Percentiles rank a stretch among this genome's conserved stretches.
These are phyloP conservation scores for Tokudaia tokunoshimensis DNA, from an alignment of 2,797 vertebrate species.

Conservation along the genomic window DNA sequence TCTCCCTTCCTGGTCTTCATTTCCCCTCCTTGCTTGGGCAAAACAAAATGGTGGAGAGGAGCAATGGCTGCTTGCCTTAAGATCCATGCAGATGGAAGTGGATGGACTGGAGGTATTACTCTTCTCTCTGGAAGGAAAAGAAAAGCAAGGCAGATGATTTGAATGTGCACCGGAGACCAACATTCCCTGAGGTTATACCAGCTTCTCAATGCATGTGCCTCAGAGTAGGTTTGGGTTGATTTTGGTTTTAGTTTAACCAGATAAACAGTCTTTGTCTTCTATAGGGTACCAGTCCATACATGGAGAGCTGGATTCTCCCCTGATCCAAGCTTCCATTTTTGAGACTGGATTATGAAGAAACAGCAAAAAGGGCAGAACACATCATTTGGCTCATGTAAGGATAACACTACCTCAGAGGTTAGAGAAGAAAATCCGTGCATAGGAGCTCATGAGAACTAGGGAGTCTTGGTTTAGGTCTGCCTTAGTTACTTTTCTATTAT, in stretches of 20 bases:
- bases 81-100: background rate
- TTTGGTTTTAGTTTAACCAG: background rate
- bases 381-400: background rate
- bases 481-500: background rate
- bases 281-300: background rate
- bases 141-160: background rate
- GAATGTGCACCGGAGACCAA: background rate
- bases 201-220: background rate
- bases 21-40: background rate
- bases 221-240: background rate
- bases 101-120: background rate
- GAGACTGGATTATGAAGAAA: background rate
- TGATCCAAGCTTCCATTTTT: background rate
- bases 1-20: background rate
- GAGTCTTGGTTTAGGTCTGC: background rate
- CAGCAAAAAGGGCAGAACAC: background rate
- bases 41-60: background rate
- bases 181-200: background rate
- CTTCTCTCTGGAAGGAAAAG: slow-evolving; percentile 9
- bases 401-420: background rate
- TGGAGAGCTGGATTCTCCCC: background rate
- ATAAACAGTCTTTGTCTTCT: background rate
- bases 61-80: background rate
- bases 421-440: background rate
- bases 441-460: background rate